phyloP scores from a whole-genome alignment of 2,797 vertebrate genomes.

The Tangara arthus region DNA sequence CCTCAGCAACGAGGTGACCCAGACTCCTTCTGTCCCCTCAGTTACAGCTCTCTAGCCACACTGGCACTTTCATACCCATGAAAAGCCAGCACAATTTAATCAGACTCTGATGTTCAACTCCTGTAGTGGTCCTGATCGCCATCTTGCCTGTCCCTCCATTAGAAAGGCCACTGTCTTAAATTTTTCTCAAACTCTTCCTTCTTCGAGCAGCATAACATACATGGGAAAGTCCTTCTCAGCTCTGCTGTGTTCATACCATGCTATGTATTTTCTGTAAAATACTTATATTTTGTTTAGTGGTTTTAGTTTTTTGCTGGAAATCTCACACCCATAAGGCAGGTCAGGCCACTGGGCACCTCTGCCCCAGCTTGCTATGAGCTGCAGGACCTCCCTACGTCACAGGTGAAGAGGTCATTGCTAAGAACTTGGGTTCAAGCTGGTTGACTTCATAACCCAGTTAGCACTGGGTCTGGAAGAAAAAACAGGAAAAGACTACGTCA shows the following conservation, averaged over 20 bases:
- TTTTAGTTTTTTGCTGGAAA: neutral
- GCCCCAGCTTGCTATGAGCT: neutral
- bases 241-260: fast-evolving
- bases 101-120: neutral
- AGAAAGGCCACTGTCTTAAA: neutral
- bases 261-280: neutral
- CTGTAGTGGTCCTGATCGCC: neutral
- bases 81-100: neutral
- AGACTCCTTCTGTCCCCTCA: neutral
- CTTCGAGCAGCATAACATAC: neutral
- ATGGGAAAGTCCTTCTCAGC: neutral
- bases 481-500: neutral
- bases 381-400: neutral
- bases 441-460: neutral
- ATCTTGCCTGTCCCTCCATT: neutral
- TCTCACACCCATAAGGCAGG: neutral
- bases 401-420: neutral
- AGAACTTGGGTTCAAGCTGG: neutral
- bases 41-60: neutral
- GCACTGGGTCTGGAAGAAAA: neutral
- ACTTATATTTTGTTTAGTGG: neutral
- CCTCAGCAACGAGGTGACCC: neutral
- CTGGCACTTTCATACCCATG: neutral
- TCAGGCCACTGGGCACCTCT: neutral
- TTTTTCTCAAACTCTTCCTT: neutral